Base-by-base conservation (phyloP, 2,888 invertebrate genomes). In the Papilio gigon region DNA sequence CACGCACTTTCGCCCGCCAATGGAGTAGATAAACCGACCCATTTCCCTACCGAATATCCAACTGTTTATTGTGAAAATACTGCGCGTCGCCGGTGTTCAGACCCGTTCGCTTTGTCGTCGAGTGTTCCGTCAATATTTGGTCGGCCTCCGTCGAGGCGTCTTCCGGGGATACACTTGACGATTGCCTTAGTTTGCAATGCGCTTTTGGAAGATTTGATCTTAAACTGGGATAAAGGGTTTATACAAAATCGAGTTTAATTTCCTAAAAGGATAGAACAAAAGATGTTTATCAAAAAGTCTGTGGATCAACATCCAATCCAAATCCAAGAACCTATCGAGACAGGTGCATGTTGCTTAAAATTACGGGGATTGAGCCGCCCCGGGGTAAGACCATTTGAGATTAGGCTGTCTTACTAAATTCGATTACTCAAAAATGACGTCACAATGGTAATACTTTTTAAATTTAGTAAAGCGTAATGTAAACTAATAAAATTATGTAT, bases 101-200 rank as follows among this genome's bases (percentile, higher is more conserved):
- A 70, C 79, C 79, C 84, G 81, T 85, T 84, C 83, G 80, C 81
- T 81, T 82, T 80, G 84, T 81, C 84, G 82, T 75, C 74, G 80
- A 87, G 87, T 81, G 87, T 83, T 83, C 79, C 75, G 85, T 84
- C 86, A 87, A 87, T 86, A 87, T 86, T 86, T 80, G 73, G 71
- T 71, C 70, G 71, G 70, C 72, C 74, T 73, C 73, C 74, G 73
- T 73, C 71, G 65, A 59, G 73, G 71, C 74, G 71, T 71, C 75
- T 73, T 73, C 71, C 70, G 62, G 67, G 44, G 50, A 61, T 58
- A 44, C 60, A 50, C 67, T 61, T 37, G 40, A 56, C 40, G 25
- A 62, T 70, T 68, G 65, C 53, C 64, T 61, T 44, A 67, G 70
- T 68, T 70, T 65, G 66, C 71, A 30, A 67, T 71, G 70, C 60